These are phyloP conservation scores for Hypothenemus hampei DNA, from an alignment of 1,140 invertebrate genomes.

Conservation along the genomic window DNA sequence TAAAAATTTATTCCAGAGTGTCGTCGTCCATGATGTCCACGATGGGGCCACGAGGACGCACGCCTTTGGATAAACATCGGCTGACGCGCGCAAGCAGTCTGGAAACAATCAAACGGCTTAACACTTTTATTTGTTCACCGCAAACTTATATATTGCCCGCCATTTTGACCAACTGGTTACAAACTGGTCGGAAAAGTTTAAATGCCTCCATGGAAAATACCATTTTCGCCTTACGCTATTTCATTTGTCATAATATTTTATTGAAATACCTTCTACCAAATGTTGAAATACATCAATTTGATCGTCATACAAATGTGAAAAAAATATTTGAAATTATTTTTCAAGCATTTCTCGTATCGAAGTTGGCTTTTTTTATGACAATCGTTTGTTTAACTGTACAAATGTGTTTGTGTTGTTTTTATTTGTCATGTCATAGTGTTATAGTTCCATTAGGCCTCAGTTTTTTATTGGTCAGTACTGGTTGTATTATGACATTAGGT, in stretches of 20 bases:
- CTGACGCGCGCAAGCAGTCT: conserved; percentile 35
- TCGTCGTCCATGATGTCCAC: too few relatives aligned
- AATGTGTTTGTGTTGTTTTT: conserved; percentile 14
- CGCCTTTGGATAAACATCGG: conserved; percentile 18
- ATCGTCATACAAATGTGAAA: neutral
- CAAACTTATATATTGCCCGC: conserved; percentile 39
- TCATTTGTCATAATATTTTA: conserved; percentile 27
- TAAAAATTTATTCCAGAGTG: too few relatives aligned
- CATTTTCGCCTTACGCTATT: conserved; percentile 34
- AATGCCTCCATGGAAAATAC: conserved; percentile 31
- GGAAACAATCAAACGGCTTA: conserved; percentile 39
- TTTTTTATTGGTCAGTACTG: conserved; percentile 17
- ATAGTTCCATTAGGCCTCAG: conserved; percentile 23
- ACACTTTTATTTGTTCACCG: conserved; percentile 41
- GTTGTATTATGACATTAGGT: conserved; percentile 7
- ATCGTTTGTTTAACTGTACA: too few relatives aligned
- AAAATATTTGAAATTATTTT: conserved; percentile 6
- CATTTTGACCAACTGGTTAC: conserved; percentile 36
- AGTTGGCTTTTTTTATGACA: conserved; percentile 14
- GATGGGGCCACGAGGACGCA: too few relatives aligned
- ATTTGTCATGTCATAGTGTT: conserved; percentile 11
- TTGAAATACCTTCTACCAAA: conserved; percentile 15
- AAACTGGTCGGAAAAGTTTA: conserved; percentile 33
- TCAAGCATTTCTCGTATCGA: conserved; percentile 11
- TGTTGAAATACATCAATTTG: neutral